phyloP scores from a whole-genome alignment of 2,113 vertebrate genomes.

The Globicephala melas region DNA sequence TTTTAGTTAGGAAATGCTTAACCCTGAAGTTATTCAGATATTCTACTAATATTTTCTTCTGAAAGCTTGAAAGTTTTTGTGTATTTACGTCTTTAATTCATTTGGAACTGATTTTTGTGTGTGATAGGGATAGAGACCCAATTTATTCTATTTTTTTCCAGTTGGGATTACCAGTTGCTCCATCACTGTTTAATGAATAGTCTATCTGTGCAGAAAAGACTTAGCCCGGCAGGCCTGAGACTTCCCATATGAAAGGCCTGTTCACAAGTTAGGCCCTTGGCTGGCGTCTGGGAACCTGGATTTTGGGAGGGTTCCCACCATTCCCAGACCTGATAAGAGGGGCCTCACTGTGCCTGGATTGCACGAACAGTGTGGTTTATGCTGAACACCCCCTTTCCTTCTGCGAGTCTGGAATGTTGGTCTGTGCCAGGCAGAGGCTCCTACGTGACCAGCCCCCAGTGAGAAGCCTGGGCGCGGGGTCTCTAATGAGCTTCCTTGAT shows the following conservation, averaged over 20 bases:
- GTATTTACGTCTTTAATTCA: background rate
- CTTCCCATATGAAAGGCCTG: background rate
- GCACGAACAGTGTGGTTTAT: background rate
- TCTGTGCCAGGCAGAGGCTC: background rate
- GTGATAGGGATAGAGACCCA: background rate
- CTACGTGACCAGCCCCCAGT: background rate
- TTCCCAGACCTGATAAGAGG: background rate
- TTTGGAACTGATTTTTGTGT: background rate
- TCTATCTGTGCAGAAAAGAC: background rate
- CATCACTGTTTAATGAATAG: background rate
- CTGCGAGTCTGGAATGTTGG: background rate
- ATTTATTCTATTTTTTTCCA: background rate
- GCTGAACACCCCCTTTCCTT: background rate
- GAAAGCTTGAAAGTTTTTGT: background rate
- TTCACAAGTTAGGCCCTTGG: background rate
- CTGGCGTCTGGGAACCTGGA: background rate
- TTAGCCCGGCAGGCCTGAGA: background rate
- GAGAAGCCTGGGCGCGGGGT: background rate
- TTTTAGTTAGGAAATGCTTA: slow-evolving; percentile 5
- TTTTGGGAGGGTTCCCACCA: background rate
- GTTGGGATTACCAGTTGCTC: background rate
- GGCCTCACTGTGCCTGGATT: background rate
- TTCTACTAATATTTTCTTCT: background rate
- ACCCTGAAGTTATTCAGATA: background rate
- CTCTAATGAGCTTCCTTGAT: background rate